Evolutionary conservation across 1,140 invertebrate genomes (phyloP).

Genomic region (Pararge aegeria): DNA sequence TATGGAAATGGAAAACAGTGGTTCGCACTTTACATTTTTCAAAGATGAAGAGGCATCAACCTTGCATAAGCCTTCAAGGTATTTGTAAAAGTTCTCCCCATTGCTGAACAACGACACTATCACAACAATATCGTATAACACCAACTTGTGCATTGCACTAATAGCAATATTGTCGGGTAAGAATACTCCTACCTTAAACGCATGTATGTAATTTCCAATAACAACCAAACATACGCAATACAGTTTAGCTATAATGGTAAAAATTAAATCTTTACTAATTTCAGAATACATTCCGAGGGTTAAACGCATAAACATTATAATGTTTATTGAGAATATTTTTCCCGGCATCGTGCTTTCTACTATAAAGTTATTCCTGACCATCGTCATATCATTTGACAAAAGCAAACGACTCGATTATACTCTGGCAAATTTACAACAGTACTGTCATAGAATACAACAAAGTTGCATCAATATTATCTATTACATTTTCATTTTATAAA

Average conservation of each 20-base stretch:
- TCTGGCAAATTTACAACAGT: too few species aligned
- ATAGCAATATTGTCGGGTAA: neutral
- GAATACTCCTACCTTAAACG: neutral
- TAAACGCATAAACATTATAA: slow-evolving; percentile 4
- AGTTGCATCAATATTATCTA: too few species aligned
- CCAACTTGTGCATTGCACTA: slow-evolving; percentile 2
- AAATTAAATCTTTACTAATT: neutral
- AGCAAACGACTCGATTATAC: neutral
- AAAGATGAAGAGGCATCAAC: slow-evolving; percentile 8
- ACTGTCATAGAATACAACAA: too few species aligned
- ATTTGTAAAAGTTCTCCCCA: slow-evolving; percentile 10
- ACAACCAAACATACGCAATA: slow-evolving; percentile 1
- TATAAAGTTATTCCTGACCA: neutral
- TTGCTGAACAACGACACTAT: slow-evolving; percentile 16
- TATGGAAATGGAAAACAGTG: neutral
- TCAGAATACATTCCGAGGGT: neutral
- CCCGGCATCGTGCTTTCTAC: neutral
- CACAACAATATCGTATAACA: neutral
- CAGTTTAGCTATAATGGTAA: neutral
- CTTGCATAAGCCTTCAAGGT: slow-evolving; percentile 1
- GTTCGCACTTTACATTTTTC: slow-evolving; percentile 4
- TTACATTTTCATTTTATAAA: too few species aligned
- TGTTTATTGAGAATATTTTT: neutral
- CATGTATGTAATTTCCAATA: neutral
- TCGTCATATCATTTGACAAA: neutral